Percentiles rank a stretch among this genome's conserved stretches.
These are phyloP conservation scores for Lasioglossum vierecki DNA, from an alignment of 2,888 invertebrate species.

Conservation along the genomic window DNA sequence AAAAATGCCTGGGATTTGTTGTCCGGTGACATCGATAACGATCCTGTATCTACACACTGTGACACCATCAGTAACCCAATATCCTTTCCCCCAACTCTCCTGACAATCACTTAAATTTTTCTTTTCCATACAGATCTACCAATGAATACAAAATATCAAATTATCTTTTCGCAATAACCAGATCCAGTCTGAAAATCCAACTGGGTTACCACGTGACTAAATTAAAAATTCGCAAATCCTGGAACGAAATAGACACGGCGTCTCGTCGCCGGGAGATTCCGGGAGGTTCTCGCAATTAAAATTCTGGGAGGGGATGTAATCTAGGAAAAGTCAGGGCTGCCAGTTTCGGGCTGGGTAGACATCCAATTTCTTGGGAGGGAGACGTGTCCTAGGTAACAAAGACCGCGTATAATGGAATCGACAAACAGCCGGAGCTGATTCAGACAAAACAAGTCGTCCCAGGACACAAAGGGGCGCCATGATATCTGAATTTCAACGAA, in stretches of 20 bases:
- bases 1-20: conserved; percentile 40
- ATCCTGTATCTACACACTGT: conserved; percentile 15
- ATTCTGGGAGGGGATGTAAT: neutral
- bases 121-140: too few relatives aligned
- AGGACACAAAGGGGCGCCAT: neutral
- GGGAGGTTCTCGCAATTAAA: neutral
- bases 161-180: too few relatives aligned
- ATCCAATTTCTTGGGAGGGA: neutral
- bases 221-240: neutral
- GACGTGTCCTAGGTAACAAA: conserved; percentile 5
- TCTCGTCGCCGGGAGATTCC: neutral
- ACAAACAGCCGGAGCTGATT: conserved; percentile 9
- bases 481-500: conserved; percentile 13
- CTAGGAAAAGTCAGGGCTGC: neutral
- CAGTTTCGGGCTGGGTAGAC: neutral
- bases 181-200: too few relatives aligned
- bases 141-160: too few relatives aligned
- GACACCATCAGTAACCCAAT: neutral
- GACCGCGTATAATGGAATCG: neutral
- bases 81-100: neutral
- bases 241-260: neutral
- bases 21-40: conserved; percentile 56
- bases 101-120: neutral
- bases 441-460: neutral
- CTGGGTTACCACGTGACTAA: neutral